Evolutionary conservation across 2,888 invertebrate species (phyloP), one percentile per base, ranked within the genome.

Genomic region (Tenthredo amoena): DNA sequence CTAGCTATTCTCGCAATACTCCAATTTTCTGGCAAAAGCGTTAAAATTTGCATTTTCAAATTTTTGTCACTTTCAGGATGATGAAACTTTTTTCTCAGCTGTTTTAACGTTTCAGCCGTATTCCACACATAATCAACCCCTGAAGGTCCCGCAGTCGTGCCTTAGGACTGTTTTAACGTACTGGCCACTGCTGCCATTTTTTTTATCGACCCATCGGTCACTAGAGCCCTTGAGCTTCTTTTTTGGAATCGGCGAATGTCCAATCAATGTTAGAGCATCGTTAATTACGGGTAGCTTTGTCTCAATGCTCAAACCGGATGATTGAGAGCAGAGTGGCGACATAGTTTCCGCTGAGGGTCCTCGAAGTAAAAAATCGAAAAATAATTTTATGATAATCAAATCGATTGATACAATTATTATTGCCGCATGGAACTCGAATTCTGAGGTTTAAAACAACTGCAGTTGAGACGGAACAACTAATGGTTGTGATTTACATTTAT

Each of bases 31-130:
- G 86, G 84, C 15, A 84, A 50, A 18, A 86, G 26, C 15, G 86
- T 86, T 43, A 86, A 55, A 84, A 86, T 77, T 37, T 84, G 86
- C 15, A 84, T 84, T 71, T 86, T 86, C 58, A 62, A 50, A 21
- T 83, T 21, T 37, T 68, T 65, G 15, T 37, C 72, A 21, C 68
- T 79, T 26, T 68, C 40, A n/a, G 68, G 21, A 34, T 18, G n/a
- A 68, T 85, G 72, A 18, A 72, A 40, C 18, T 85, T 81, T 68
- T 71, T n/a, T 50, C 81, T 82, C 58, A 82, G 55, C 3, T 18
- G 55, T 55, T 18, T 1, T 15, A 55, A 55, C 18, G 55, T 55
- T 55, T 55, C 82, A 82, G 47, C 72, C 15, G 37, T 72, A 85
- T 15, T 43, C 55, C 81, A 82, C 31, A 82, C 43, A 58, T 82